A percentile compares a stretch with the other conserved stretches of the same genome.
Conservation (phyloP, 2,888 invertebrate genomes). For the Trachelus troglodyta region DNA sequence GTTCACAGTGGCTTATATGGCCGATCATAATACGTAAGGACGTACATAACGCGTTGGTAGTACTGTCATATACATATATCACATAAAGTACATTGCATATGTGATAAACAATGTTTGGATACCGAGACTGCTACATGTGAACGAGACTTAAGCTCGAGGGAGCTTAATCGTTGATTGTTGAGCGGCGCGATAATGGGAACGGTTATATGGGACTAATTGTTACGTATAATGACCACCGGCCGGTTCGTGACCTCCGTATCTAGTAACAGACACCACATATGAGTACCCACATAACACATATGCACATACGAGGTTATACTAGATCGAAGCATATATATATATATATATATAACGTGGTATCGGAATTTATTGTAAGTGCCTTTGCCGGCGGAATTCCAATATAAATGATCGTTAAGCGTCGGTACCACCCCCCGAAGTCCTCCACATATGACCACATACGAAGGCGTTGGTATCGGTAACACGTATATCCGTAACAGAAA, state of each 20-base stretch:
- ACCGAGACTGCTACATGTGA: neutral
- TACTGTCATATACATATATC: neutral
- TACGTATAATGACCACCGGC: neutral
- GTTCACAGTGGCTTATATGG: conserved; percentile 28
- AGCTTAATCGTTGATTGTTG: conserved; percentile 28
- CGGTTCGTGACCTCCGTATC: neutral
- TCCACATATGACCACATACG: neutral
- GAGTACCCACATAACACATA: neutral
- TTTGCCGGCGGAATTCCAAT: neutral
- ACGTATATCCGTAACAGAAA: neutral
- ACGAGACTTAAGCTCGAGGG: conserved; percentile 8
- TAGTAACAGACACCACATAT: neutral
- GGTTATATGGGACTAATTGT: conserved; percentile 25
- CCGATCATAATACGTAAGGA: neutral
- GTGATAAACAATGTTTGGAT: neutral
- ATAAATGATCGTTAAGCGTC: neutral
- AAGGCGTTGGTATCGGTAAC: neutral
- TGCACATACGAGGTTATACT: neutral
- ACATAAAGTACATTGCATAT: neutral
- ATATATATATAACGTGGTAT: neutral
- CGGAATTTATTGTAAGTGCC: neutral
- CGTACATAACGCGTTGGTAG: neutral
- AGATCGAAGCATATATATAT: neutral
- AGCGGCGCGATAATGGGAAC: conserved; percentile 32
- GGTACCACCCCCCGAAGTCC: neutral